A percentile compares a stretch with the other conserved stretches of the same genome.
These are phyloP conservation scores for Solenodon paradoxus DNA, from an alignment of 2,113 vertebrate species.

Conservation along the genomic window DNA sequence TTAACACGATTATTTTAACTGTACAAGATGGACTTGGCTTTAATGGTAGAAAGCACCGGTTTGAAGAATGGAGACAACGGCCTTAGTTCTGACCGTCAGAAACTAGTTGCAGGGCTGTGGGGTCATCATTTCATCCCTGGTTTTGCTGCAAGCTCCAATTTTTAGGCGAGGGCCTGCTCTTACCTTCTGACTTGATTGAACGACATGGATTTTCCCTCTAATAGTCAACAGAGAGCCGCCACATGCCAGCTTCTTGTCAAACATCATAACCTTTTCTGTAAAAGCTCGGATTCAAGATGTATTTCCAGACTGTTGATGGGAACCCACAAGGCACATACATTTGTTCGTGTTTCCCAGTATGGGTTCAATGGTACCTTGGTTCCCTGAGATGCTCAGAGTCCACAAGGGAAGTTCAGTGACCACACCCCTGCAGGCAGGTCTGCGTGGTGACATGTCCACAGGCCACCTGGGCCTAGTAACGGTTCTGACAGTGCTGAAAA, in stretches of 20 bases:
- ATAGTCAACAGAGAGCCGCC: neutral
- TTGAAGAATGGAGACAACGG: neutral
- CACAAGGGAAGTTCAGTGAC: neutral
- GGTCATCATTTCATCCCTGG: accelerated
- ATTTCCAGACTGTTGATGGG: neutral
- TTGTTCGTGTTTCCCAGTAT: neutral
- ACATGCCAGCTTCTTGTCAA: neutral
- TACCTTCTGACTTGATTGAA: neutral
- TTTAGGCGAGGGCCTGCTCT: neutral
- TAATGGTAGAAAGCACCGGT: neutral
- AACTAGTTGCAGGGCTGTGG: neutral
- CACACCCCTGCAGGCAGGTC: no score
- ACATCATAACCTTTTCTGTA: neutral
- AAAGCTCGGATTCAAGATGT: neutral
- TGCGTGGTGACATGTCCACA: neutral
- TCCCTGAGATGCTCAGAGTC: neutral
- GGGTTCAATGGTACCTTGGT: neutral
- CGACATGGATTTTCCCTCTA: neutral
- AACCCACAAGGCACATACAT: neutral
- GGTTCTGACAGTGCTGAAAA: neutral
- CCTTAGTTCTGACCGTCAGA: neutral
- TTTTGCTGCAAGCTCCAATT: neutral
- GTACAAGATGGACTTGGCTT: neutral
- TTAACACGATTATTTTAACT: neutral
- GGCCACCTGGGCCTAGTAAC: neutral